Evolutionary conservation across 2,888 invertebrate genomes (phyloP).

Genomic region (Cataglyphis livida): DNA sequence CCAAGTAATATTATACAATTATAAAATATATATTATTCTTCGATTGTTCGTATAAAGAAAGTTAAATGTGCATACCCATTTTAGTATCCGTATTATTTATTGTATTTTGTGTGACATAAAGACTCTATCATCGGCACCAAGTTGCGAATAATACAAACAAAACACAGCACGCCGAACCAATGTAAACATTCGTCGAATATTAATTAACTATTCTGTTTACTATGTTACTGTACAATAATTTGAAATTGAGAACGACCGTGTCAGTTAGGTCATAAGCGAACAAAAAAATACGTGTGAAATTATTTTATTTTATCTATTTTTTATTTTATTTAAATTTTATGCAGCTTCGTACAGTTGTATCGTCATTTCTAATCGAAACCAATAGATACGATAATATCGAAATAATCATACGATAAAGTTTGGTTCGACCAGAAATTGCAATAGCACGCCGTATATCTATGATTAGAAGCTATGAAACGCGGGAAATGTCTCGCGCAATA

Average conservation of each 20-base stretch:
- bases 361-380: background rate
- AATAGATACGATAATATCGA: background rate
- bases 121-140: background rate
- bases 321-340: background rate
- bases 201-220: slow-evolving; percentile 70
- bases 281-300: background rate
- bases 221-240: slow-evolving; percentile 43
- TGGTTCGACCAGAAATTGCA: background rate
- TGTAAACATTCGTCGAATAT: slow-evolving; percentile 68
- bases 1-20: background rate
- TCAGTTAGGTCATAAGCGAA: background rate
- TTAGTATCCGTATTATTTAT: background rate
- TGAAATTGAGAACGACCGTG: slow-evolving; percentile 6
- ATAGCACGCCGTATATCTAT: background rate
- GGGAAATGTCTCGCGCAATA: background rate
- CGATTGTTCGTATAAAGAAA: background rate
- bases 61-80: too few species aligned
- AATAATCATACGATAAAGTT: slow-evolving; percentile 6
- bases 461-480: background rate
- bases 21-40: background rate
- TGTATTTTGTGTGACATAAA: background rate
- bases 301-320: background rate
- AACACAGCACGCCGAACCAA: slow-evolving; percentile 32
- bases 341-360: background rate
- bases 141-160: slow-evolving; percentile 13